Evolutionary conservation across 1,140 invertebrate genomes (phyloP).

Genomic region (Whitmania pigra): DNA sequence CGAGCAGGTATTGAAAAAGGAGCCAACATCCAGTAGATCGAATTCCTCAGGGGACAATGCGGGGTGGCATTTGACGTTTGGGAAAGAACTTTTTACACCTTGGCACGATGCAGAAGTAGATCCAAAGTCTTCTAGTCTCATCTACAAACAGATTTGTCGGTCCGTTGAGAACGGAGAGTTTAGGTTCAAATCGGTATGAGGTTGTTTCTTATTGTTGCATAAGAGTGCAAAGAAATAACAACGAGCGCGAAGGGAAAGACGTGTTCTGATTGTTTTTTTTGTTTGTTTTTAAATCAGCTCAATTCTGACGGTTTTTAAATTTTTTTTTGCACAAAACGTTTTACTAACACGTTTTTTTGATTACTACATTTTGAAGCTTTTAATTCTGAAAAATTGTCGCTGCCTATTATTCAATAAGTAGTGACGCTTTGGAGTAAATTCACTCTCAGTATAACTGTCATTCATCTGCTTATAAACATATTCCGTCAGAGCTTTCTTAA

Average conservation of each 20-base stretch:
- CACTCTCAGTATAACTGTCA: conserved; percentile 24
- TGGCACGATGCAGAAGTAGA: conserved; percentile 33
- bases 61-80: conserved; percentile 36
- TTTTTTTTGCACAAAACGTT: too few species aligned
- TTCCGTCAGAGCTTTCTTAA: too few species aligned
- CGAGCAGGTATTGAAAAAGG: conserved; percentile 30
- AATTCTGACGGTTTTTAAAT: too few species aligned
- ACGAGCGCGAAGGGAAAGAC: too few species aligned
- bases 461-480: background rate
- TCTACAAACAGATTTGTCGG: conserved; percentile 36
- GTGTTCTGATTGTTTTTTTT: too few species aligned
- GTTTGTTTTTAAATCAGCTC: too few species aligned
- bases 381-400: too few species aligned
- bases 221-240: too few species aligned
- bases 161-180: conserved; percentile 35
- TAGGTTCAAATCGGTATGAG: conserved; percentile 29
- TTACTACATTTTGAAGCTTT: too few species aligned
- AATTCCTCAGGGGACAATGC: conserved; percentile 16
- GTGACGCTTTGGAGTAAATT: background rate
- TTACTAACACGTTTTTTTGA: too few species aligned
- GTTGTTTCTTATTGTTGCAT: too few species aligned
- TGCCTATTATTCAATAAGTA: background rate
- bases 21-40: background rate
- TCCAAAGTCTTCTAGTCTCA: conserved; percentile 30
- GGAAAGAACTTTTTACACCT: conserved; percentile 37